Conservation (phyloP, 2,113 vertebrate genomes). For the Aegotheles bennettii region DNA sequence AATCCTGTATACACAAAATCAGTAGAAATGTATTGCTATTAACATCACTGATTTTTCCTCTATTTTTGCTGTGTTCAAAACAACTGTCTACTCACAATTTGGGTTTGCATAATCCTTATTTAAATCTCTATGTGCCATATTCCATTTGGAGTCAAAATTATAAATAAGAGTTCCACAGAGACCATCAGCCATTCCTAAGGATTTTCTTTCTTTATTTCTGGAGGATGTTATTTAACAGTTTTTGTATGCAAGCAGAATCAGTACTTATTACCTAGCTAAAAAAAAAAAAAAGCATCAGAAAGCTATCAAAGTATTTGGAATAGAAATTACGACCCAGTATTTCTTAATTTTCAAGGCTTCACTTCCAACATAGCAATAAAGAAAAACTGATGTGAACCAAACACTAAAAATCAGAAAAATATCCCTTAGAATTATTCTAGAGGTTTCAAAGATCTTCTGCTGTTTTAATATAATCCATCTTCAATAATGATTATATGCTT, state of each 20-base stretch:
- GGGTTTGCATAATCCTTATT: background rate
- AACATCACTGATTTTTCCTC: background rate
- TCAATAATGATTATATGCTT: background rate
- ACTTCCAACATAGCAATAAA: background rate
- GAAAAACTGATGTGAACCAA: background rate
- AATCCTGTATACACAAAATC: background rate
- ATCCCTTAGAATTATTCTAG: background rate
- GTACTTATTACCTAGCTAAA: background rate
- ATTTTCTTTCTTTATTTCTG: background rate
- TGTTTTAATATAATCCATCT: background rate
- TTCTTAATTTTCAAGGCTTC: background rate
- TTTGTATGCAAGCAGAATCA: background rate
- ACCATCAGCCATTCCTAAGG: background rate
- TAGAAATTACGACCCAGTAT: background rate
- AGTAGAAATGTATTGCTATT: background rate
- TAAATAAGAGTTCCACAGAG: background rate
- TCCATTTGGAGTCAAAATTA: background rate
- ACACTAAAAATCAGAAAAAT: background rate
- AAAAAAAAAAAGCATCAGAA: background rate
- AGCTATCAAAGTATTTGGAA: background rate
- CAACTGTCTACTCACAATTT: background rate
- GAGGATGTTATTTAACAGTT: background rate
- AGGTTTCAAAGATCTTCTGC: background rate
- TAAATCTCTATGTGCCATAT: background rate
- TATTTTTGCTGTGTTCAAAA: background rate